phyloP scores from a whole-genome alignment of 1,140 invertebrate genomes.

The Microplitis mediator region DNA sequence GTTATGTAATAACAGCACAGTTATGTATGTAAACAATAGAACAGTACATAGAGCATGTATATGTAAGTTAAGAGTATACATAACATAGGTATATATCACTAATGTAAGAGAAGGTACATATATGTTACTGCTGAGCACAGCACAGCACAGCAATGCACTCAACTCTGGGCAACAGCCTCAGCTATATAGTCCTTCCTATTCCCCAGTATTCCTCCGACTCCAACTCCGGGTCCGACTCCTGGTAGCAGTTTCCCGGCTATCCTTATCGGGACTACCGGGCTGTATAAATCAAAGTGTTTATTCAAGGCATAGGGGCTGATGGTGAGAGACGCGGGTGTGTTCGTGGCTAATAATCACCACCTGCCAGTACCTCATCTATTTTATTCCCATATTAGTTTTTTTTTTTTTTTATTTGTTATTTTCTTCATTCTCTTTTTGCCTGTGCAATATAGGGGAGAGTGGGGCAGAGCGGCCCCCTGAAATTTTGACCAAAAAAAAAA shows the following conservation, averaged over 20 bases:
- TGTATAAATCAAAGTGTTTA: constrained; percentile 51
- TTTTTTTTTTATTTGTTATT: neutral
- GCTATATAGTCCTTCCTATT: neutral
- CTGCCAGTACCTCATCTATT: constrained; percentile 21
- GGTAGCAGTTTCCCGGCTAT: constrained; percentile 34
- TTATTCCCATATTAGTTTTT: neutral
- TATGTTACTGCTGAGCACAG: constrained; percentile 32
- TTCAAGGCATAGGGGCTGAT: constrained; percentile 29
- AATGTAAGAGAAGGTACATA: neutral
- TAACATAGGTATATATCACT: neutral
- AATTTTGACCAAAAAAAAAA: too few relatives aligned
- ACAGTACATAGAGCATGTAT: neutral
- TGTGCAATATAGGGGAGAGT: too few relatives aligned
- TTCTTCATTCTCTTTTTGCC: too few relatives aligned
- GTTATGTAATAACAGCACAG: constrained; percentile 39
- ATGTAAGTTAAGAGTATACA: neutral
- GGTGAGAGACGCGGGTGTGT: constrained; percentile 24
- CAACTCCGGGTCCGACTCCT: neutral
- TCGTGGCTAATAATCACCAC: constrained; percentile 45
- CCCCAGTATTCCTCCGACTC: neutral
- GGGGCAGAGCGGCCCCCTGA: too few relatives aligned
- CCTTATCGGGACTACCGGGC: constrained; percentile 42
- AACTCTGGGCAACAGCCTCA: neutral
- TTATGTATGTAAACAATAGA: constrained; percentile 24
- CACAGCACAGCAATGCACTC: constrained; percentile 25